A percentile compares a stretch with the other conserved stretches of the same genome.
These are phyloP conservation scores for Argynnis bischoffii DNA, from an alignment of 2,888 invertebrate species.

Conservation along the genomic window DNA sequence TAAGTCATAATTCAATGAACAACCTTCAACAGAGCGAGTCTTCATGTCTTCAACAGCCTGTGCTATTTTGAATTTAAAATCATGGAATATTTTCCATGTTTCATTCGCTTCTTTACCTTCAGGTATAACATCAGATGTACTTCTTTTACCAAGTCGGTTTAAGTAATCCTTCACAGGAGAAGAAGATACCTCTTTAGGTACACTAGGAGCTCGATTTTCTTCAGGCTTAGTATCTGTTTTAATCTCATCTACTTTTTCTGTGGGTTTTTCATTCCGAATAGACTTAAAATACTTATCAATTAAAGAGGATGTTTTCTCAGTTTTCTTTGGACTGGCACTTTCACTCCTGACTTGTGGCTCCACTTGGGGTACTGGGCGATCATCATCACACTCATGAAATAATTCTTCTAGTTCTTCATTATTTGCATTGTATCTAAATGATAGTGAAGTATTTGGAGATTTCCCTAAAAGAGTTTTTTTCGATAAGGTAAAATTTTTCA, in stretches of 20 bases:
- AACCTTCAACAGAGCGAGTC: conserved; percentile 84
- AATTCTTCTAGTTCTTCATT: conserved; percentile 89
- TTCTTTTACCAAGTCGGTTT: conserved; percentile 83
- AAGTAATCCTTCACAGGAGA: conserved; percentile 83
- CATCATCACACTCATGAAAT: conserved; percentile 84
- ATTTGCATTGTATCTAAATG: conserved; percentile 89
- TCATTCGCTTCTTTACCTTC: conserved; percentile 79
- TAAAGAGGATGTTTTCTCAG: conserved; percentile 71
- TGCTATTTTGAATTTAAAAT: conserved; percentile 88
- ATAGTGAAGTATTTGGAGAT: conserved; percentile 75
- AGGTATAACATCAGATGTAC: conserved; percentile 80
- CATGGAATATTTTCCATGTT: conserved; percentile 88
- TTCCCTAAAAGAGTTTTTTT: conserved; percentile 60
- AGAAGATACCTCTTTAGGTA: conserved; percentile 66
- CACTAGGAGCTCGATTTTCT: conserved; percentile 49
- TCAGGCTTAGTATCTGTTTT: conserved; percentile 60
- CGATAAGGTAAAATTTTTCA: neutral
- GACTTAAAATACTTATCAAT: conserved; percentile 79
- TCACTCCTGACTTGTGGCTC: conserved; percentile 67
- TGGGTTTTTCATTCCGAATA: conserved; percentile 58
- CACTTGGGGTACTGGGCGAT: conserved; percentile 73
- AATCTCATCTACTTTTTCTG: conserved; percentile 61
- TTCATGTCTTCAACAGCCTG: conserved; percentile 90
- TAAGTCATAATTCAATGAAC: no score
- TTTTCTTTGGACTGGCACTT: conserved; percentile 71